phyloP scores from a whole-genome alignment of 35 echinoderm and acorn worm genomes.

The Holothuria glaberrima region DNA sequence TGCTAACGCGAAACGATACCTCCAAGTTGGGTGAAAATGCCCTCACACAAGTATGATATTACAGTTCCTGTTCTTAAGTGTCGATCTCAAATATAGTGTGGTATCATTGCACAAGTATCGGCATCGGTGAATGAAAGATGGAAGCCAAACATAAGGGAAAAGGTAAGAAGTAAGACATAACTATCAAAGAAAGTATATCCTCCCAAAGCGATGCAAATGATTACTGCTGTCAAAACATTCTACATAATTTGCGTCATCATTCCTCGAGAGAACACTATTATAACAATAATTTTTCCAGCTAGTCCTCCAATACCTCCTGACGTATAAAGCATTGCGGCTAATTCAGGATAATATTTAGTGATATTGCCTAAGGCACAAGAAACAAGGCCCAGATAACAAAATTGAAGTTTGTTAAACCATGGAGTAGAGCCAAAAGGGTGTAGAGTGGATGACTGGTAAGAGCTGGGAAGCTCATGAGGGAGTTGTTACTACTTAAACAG shows the following conservation, averaged over 20 bases:
- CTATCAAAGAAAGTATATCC: background rate
- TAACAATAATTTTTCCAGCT: background rate
- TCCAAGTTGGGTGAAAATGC: background rate
- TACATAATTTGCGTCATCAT: background rate
- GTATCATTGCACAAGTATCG: background rate
- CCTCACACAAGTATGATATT: background rate
- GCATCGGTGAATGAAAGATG: background rate
- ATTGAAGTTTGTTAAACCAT: background rate
- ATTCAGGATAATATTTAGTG: background rate
- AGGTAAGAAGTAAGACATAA: background rate
- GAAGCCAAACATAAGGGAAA: background rate
- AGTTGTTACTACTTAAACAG: background rate
- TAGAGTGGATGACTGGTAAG: background rate
- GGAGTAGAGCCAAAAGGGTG: background rate
- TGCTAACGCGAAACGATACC: background rate
- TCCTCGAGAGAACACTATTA: background rate
- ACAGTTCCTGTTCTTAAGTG: background rate
- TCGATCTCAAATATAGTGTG: background rate
- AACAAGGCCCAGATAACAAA: slow-evolving; percentile 8
- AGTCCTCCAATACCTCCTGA: background rate
- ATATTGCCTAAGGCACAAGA: background rate
- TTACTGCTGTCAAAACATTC: background rate
- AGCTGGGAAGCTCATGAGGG: background rate
- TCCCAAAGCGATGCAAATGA: background rate
- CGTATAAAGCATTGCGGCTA: background rate